Evolutionary conservation across 2,888 invertebrate genomes (phyloP).

Genomic region (Conus canariensis): DNA sequence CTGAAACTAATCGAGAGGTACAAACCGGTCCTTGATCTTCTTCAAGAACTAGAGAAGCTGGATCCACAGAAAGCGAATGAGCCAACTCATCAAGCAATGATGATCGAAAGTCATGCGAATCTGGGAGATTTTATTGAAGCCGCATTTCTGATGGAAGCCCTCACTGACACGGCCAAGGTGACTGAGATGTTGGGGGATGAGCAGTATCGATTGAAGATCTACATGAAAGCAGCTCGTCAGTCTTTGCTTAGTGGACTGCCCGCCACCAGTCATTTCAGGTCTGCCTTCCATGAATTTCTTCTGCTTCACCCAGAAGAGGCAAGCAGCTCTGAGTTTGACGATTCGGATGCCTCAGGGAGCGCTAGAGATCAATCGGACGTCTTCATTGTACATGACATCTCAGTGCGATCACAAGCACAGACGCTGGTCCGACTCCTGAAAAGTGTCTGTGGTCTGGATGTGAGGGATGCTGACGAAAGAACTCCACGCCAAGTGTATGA

Average conservation of each 20-base stretch:
- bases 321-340: not conserved
- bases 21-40: not conserved
- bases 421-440: not conserved
- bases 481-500: not conserved
- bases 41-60: not conserved
- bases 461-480: not conserved
- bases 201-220: conserved; percentile 12
- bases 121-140: not conserved
- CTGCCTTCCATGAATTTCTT: not conserved
- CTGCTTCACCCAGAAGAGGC: not conserved
- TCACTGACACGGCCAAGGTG: not conserved
- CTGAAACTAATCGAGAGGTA: not conserved
- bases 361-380: not conserved
- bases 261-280: not conserved
- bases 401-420: not conserved
- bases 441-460: not conserved
- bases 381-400: not conserved
- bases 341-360: not conserved
- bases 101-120: not conserved
- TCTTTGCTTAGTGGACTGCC: not conserved
- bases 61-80: not conserved
- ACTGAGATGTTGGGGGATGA: conserved; percentile 15
- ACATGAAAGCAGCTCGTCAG: conserved; percentile 3
- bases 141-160: not conserved
- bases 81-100: not conserved